Percentiles rank a stretch among this genome's conserved stretches.
These are phyloP conservation scores for Nematostella vectensis DNA, from an alignment of 92 coral and sea anemone genomes.

Conservation along the genomic window DNA sequence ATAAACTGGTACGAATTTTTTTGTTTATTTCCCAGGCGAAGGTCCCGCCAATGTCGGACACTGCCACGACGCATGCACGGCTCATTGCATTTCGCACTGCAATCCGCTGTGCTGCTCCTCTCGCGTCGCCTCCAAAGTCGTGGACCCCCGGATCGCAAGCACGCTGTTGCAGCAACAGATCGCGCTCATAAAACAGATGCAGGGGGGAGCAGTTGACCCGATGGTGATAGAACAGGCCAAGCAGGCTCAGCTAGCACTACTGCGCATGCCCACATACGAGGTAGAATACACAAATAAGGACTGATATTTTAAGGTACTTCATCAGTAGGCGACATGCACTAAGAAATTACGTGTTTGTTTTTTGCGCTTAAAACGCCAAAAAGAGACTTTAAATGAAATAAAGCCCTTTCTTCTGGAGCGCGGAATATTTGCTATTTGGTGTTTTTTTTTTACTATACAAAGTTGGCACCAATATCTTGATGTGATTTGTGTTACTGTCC, in stretches of 20 bases:
- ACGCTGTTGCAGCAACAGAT: slow-evolving; percentile 11
- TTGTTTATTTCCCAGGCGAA: slow-evolving; percentile 35
- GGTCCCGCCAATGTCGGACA: slow-evolving; percentile 57
- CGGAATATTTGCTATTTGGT: too few relatives aligned
- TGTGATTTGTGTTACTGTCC: too few relatives aligned
- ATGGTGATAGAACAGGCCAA: neutral
- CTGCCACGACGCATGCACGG: slow-evolving; percentile 48
- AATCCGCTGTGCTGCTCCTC: slow-evolving; percentile 73
- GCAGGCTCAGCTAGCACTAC: slow-evolving; percentile 1
- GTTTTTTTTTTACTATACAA: too few relatives aligned
- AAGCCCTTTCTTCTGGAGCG: too few relatives aligned
- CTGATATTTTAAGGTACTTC: too few relatives aligned
- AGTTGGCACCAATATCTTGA: too few relatives aligned
- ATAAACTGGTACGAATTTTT: too few relatives aligned
- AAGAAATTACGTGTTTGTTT: too few relatives aligned
- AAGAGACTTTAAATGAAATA: too few relatives aligned
- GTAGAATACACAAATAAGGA: too few relatives aligned
- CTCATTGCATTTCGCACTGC: slow-evolving; percentile 48
- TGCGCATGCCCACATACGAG: neutral
- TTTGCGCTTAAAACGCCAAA: too few relatives aligned
- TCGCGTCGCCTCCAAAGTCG: slow-evolving; percentile 24
- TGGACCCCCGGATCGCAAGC: slow-evolving; percentile 24
- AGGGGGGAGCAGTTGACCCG: neutral
- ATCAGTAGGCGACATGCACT: too few relatives aligned
- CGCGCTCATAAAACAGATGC: slow-evolving; percentile 17